phyloP scores from a whole-genome alignment of 2,888 invertebrate species.

The Andrena hattorfiana region DNA sequence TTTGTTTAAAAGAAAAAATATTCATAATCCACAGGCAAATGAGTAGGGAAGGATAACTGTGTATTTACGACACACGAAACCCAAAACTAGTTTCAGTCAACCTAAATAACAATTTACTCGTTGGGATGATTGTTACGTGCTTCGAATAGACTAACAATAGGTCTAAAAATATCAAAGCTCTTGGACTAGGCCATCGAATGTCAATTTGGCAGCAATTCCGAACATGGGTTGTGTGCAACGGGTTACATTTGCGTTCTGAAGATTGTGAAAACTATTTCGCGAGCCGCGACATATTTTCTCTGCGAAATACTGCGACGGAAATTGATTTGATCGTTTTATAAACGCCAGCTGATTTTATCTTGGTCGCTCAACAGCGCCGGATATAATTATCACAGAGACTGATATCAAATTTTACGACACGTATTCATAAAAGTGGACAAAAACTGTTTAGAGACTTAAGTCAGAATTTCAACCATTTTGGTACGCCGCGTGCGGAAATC shows the following conservation, averaged over 20 bases:
- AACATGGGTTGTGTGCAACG: conserved; percentile 35
- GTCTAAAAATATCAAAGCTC: conserved; percentile 42
- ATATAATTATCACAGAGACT: no score
- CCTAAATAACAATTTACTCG: no score
- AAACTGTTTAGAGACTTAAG: no score
- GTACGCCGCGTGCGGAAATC: no score
- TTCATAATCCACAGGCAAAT: no score
- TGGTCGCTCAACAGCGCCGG: background rate
- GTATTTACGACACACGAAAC: no score
- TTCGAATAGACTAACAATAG: conserved; percentile 20
- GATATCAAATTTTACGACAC: no score
- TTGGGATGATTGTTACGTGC: background rate
- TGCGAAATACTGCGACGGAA: background rate
- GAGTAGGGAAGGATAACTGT: no score
- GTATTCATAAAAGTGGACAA: no score
- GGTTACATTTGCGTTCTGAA: conserved; percentile 14
- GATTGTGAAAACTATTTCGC: background rate
- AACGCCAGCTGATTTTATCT: background rate
- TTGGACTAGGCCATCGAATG: conserved; percentile 30
- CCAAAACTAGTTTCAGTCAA: no score
- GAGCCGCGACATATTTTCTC: background rate
- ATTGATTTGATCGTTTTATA: background rate
- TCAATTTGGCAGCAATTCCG: conserved; percentile 53
- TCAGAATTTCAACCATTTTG: no score
- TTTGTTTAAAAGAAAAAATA: no score